Percentiles rank a stretch among this genome's conserved stretches.
These are phyloP conservation scores for Coelopa frigida DNA, from an alignment of 1,140 invertebrate genomes.

Conservation along the genomic window DNA sequence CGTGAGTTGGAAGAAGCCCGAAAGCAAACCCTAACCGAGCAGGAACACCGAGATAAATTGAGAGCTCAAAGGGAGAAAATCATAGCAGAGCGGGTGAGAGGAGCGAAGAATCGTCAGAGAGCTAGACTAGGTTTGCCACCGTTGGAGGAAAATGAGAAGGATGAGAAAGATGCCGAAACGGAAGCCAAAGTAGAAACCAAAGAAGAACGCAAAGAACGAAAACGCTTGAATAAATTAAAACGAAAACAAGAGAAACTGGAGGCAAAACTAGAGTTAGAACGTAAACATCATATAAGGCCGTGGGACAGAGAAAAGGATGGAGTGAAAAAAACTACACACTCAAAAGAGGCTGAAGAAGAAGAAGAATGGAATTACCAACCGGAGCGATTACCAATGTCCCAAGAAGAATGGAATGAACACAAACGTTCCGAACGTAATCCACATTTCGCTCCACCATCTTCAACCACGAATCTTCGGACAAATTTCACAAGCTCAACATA, in stretches of 20 bases:
- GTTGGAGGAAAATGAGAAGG: constrained; percentile 27
- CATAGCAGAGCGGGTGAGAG: constrained; percentile 65
- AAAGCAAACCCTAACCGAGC: constrained; percentile 62
- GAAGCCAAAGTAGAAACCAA: constrained; percentile 47
- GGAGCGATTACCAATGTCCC: constrained; percentile 54
- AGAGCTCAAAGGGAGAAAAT: constrained; percentile 61
- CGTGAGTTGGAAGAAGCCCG: constrained; percentile 61
- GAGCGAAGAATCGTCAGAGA: constrained; percentile 69
- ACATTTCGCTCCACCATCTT: constrained; percentile 60
- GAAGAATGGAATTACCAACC: constrained; percentile 47
- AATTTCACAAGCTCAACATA: constrained; percentile 35
- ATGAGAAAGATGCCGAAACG: constrained; percentile 31
- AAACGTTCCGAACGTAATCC: constrained; percentile 57
- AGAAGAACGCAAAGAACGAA: constrained; percentile 44
- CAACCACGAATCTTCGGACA: constrained; percentile 28
- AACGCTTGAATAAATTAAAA: constrained; percentile 43
- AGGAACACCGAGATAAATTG: constrained; percentile 56
- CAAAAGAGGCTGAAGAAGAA: constrained; percentile 25
- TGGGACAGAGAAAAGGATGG: constrained; percentile 59
- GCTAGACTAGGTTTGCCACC: constrained; percentile 67
- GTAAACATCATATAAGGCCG: constrained; percentile 54
- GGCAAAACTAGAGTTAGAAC: constrained; percentile 46
- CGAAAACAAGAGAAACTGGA: constrained; percentile 29
- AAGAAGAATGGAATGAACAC: constrained; percentile 73
- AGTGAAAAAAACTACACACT: constrained; percentile 5